Conservation (phyloP, 1,140 invertebrate species). For the Chironomus striatipennis region DNA sequence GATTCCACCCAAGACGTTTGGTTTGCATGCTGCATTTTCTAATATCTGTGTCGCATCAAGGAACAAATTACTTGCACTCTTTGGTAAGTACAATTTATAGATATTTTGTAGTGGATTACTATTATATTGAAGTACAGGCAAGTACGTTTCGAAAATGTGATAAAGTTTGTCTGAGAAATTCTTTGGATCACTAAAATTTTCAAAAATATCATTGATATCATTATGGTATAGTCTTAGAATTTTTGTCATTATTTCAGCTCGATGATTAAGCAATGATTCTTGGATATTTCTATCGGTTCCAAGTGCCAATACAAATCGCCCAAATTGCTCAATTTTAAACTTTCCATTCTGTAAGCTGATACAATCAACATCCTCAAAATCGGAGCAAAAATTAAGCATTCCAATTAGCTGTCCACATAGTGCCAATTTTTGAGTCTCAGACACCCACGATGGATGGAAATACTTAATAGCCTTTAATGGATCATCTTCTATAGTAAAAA, state of each 20-base stretch:
- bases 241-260: slow-evolving; percentile 59
- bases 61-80: slow-evolving; percentile 73
- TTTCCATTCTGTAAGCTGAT: slow-evolving; percentile 74
- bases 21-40: slow-evolving; percentile 62
- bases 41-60: slow-evolving; percentile 72
- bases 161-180: slow-evolving; percentile 67
- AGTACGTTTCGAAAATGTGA: slow-evolving; percentile 74
- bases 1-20: slow-evolving; percentile 63
- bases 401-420: slow-evolving; percentile 76
- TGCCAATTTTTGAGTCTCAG: slow-evolving; percentile 65
- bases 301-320: slow-evolving; percentile 65
- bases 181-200: slow-evolving; percentile 43
- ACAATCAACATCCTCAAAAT: slow-evolving; percentile 61
- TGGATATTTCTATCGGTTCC: slow-evolving; percentile 77
- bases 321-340: slow-evolving; percentile 69
- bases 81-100: slow-evolving; percentile 65
- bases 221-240: slow-evolving; percentile 69
- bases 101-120: slow-evolving; percentile 70
- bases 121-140: slow-evolving; percentile 67
- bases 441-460: slow-evolving; percentile 80
- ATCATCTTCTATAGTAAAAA: slow-evolving; percentile 57
- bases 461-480: slow-evolving; percentile 78
- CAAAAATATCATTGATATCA: slow-evolving; percentile 58
- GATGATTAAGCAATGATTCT: slow-evolving; percentile 65
- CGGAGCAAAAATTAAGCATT: slow-evolving; percentile 63